Base-by-base conservation (phyloP, 1,140 invertebrate species). In the Anoplophora glabripennis region DNA sequence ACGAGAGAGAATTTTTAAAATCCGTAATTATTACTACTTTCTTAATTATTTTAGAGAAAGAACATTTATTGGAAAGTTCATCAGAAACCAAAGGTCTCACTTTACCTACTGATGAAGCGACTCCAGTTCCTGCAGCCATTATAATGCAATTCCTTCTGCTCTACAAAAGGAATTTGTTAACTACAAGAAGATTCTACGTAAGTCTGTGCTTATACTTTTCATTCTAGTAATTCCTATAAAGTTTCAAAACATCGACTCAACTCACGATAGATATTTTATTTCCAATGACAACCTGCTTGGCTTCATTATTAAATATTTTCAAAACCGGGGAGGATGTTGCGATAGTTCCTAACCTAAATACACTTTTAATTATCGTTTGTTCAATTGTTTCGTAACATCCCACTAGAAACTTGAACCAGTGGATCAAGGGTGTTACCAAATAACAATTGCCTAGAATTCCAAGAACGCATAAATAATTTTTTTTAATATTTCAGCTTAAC, bases 151-250 rank as follows among this genome's bases (percentile, higher is more conserved):
- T 81, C 66, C 58, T 85, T 65, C 77, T 86, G 34, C 66, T 86
- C 15, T 77, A 84, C 45, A 82, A 84, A 67, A 81, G 84, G 54
- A 86, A 86, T 72, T 76, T 86, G 47, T 71, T 86, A 53, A 82
- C 79, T 62, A 79, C 79, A 21, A 80, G 78, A 60, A 77, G 84
- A 58, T 81, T 80, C 73, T 85, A 83, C 73, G 84, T 86, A 72
- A 84, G 83, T 55, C 49, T 44, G 5, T 28, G 5, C 5, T 28
- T 28, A 28, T n/a, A 28, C 21, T 2, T 28, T 28, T 28, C n/a
- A n/a, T n/a, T n/a, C n/a, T n/a, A n/a, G n/a, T n/a, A n/a, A n/a
- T n/a, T n/a, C n/a, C 21, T 28, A 28, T 28, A 28, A 28, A 28
- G 5, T n/a, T n/a, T n/a, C n/a, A 28, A 5, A 28, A 28, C 21